phyloP scores from a whole-genome alignment of 2,113 vertebrate species.

The Perca flavescens region DNA sequence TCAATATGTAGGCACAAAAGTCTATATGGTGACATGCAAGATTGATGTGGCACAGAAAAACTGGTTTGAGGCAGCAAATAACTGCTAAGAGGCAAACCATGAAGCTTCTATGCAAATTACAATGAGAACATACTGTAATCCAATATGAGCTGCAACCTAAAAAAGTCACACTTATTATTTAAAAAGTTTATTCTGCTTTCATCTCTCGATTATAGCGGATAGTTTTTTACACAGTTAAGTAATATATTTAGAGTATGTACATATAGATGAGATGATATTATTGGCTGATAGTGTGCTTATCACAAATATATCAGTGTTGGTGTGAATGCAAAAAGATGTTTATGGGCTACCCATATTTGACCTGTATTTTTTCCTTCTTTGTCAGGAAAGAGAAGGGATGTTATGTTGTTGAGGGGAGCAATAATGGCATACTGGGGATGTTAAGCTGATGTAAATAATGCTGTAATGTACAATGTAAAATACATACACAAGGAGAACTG shows the following conservation, averaged over 20 bases:
- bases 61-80: conserved; percentile 69
- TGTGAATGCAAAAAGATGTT: not conserved
- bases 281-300: not conserved
- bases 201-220: not conserved
- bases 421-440: not conserved
- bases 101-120: conserved; percentile 33
- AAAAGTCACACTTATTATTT: not conserved
- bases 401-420: not conserved
- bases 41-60: conserved; percentile 56
- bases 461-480: not conserved
- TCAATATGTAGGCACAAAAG: not conserved
- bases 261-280: not conserved
- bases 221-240: not conserved
- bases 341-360: not conserved
- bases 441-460: conserved; percentile 2
- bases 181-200: not conserved
- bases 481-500: not conserved
- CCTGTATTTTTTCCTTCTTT: not conserved
- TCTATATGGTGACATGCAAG: conserved; percentile 16
- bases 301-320: not conserved
- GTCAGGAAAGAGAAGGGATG: not conserved
- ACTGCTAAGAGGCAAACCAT: conserved; percentile 49
- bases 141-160: not conserved
- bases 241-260: not conserved
- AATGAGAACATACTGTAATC: not conserved